Evolutionary conservation across 2,113 vertebrate genomes (phyloP).

Genomic region (Eupsittula cactorum): DNA sequence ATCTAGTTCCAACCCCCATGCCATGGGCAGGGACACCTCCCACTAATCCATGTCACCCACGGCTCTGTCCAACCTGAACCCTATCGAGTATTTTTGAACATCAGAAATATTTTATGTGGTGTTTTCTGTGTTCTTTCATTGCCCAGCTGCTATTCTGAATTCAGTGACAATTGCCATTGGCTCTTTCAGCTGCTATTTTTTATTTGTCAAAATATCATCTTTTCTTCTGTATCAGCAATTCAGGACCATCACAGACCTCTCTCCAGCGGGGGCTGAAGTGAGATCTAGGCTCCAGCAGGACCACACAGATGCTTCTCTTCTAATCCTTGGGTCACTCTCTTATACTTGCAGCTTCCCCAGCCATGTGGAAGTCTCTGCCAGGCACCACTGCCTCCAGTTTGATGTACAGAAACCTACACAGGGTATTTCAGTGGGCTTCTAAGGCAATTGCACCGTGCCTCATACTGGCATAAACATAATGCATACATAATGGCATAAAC

Average conservation of each 20-base stretch:
- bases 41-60: too few relatives aligned
- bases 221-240: rapidly evolving
- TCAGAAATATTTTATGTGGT: not conserved
- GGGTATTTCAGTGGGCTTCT: not conserved
- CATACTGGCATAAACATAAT: not conserved
- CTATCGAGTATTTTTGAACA: not conserved
- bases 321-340: not conserved
- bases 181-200: not conserved
- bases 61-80: too few relatives aligned
- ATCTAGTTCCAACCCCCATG: too few relatives aligned
- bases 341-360: not conserved
- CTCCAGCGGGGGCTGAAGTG: not conserved
- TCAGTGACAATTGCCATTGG: not conserved
- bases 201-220: not conserved
- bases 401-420: not conserved
- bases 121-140: too few relatives aligned
- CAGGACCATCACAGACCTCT: not conserved
- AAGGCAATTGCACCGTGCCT: not conserved
- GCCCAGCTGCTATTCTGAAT: not conserved
- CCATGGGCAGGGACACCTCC: too few relatives aligned
- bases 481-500: not conserved
- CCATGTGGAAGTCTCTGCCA: not conserved
- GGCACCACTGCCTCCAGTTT: not conserved
- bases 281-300: not conserved
- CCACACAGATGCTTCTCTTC: not conserved